Percentiles rank a stretch among this genome's conserved stretches.
Evolutionary conservation across 2,113 vertebrate species (phyloP).

Genomic region (Urocolius indicus): DNA sequence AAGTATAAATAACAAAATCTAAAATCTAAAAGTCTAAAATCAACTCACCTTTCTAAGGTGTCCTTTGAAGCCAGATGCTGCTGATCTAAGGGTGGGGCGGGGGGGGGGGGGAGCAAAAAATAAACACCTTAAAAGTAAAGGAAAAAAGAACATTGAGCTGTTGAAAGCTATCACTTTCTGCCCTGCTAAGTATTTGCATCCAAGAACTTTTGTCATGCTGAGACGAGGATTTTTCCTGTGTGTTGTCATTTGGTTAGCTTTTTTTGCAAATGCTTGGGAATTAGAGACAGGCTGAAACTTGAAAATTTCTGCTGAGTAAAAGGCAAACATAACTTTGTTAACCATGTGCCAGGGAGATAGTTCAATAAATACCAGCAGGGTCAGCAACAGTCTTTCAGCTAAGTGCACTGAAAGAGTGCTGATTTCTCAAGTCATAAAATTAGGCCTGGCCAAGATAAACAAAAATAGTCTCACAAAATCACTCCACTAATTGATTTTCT

Average conservation of each 20-base stretch:
- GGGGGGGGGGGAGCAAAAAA: background rate
- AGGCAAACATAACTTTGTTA: constrained; percentile 20
- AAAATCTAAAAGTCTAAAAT: too few species aligned
- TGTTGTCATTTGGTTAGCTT: background rate
- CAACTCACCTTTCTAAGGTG: background rate
- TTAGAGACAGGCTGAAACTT: constrained; percentile 24
- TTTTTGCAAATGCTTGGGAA: constrained; percentile 40
- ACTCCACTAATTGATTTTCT: background rate
- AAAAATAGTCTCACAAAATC: constrained; percentile 8
- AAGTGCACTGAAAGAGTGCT: background rate
- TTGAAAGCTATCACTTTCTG: constrained; percentile 23
- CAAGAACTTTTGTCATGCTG: background rate
- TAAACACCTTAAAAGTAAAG: background rate
- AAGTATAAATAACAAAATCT: too few species aligned
- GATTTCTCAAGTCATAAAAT: constrained; percentile 25
- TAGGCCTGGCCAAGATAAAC: background rate
- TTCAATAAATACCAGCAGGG: background rate
- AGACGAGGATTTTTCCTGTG: background rate
- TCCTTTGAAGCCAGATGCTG: background rate
- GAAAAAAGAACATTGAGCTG: background rate
- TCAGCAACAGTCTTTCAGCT: background rate
- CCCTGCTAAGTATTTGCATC: background rate
- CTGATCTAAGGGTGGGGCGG: too few species aligned
- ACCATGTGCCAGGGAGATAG: background rate
- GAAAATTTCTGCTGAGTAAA: constrained; percentile 44